Conservation (phyloP, 2,888 invertebrate genomes). For the Salticus scenicus region DNA sequence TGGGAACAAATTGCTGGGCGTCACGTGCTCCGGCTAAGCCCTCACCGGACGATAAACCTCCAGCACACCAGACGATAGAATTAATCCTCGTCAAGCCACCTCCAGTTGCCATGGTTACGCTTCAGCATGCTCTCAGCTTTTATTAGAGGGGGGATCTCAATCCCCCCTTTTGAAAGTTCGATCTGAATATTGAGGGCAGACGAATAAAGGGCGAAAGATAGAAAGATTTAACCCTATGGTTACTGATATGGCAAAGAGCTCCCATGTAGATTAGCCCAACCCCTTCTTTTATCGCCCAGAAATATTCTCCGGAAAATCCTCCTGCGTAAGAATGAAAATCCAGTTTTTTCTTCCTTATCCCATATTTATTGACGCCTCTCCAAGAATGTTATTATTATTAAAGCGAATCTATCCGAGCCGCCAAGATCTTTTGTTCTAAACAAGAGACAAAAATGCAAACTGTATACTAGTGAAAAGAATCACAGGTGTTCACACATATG, state of each 20-base stretch:
- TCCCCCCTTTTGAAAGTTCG: constrained; percentile 12
- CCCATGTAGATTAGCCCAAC: constrained; percentile 57
- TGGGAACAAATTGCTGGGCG: constrained; percentile 59
- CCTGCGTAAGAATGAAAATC: constrained; percentile 4
- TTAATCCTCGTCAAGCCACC: constrained; percentile 69
- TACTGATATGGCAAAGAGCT: constrained; percentile 53
- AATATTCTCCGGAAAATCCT: constrained; percentile 1
- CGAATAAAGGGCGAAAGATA: neutral
- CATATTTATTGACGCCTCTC: neutral
- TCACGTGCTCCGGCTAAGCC: constrained; percentile 62
- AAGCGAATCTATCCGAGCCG: constrained; percentile 22
- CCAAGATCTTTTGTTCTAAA: constrained; percentile 39
- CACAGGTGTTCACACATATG: neutral
- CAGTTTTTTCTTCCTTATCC: neutral
- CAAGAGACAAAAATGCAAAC: neutral
- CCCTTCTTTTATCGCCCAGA: constrained; percentile 14
- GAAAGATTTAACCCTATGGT: constrained; percentile 48
- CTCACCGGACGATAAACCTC: constrained; percentile 55
- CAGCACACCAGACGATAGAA: constrained; percentile 57
- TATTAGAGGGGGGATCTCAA: constrained; percentile 33
- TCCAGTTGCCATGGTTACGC: constrained; percentile 59
- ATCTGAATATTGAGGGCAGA: constrained; percentile 17
- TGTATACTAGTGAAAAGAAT: neutral
- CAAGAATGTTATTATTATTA: constrained; percentile 38
- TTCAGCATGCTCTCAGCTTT: constrained; percentile 40